Conservation (phyloP, 2,113 vertebrate species). For the Laterallus jamaicensis region DNA sequence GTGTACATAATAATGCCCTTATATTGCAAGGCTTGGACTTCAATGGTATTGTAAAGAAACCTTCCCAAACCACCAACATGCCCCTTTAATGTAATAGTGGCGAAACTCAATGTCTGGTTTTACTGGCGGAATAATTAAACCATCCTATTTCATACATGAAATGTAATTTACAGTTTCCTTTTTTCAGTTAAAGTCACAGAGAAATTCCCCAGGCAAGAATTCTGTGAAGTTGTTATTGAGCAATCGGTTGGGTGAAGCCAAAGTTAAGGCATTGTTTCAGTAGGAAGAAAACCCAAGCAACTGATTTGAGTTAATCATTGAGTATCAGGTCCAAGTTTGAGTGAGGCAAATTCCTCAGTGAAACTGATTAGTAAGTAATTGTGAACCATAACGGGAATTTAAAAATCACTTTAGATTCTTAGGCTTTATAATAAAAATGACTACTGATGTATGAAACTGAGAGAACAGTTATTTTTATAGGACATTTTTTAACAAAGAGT, state of each 20-base stretch:
- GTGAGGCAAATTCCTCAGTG: background rate
- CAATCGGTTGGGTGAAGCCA: background rate
- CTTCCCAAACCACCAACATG: background rate
- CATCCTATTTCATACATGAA: background rate
- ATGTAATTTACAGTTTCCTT: background rate
- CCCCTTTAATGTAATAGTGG: background rate
- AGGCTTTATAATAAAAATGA: background rate
- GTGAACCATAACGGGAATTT: background rate
- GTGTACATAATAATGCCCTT: background rate
- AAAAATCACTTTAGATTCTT: background rate
- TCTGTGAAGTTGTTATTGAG: background rate
- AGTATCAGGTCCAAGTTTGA: background rate
- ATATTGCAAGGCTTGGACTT: background rate
- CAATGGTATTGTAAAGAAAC: background rate
- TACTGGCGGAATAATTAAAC: background rate
- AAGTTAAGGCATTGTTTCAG: background rate
- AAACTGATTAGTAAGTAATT: background rate
- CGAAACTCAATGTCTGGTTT: background rate
- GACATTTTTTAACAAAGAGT: accelerated
- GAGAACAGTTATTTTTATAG: background rate
- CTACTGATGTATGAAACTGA: background rate
- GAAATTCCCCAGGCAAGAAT: background rate
- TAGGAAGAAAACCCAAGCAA: no score
- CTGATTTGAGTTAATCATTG: background rate
- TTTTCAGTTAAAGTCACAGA: background rate